Conservation (phyloP, 1,140 invertebrate genomes). For the Heliothis subflexa region DNA sequence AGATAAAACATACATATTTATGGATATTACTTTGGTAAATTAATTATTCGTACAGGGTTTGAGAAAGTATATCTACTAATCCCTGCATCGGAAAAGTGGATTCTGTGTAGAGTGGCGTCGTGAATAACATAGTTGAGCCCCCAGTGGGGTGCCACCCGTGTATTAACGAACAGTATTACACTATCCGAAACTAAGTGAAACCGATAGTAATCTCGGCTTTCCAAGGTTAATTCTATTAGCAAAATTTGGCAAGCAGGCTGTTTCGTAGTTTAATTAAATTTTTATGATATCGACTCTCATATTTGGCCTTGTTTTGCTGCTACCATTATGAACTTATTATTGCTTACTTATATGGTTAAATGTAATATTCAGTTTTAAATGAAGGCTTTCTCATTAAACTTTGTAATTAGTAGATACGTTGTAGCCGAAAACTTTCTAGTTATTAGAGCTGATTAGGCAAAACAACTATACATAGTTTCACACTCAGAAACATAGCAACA, state of each 20-base stretch:
- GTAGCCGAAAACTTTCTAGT: too few relatives aligned
- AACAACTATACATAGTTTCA: background rate
- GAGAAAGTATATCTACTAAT: conserved; percentile 45
- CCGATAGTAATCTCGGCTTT: conserved; percentile 43
- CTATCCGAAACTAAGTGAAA: conserved; percentile 44
- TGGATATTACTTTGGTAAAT: conserved; percentile 44
- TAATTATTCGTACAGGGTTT: conserved; percentile 46
- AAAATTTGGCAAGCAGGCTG: conserved; percentile 13
- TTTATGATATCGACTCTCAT: background rate
- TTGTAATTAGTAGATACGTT: too few relatives aligned
- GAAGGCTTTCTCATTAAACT: too few relatives aligned
- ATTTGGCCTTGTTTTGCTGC: background rate
- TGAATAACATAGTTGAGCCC: conserved; percentile 38
- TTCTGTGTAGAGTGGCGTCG: conserved; percentile 26
- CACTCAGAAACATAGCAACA: conserved; percentile 5
- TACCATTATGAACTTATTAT: background rate
- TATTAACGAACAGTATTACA: conserved; percentile 33
- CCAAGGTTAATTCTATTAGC: conserved; percentile 40
- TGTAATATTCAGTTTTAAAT: too few relatives aligned
- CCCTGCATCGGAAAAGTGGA: conserved; percentile 39
- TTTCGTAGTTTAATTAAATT: conserved; percentile 26
- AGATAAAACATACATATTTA: conserved; percentile 48
- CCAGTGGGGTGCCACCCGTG: conserved; percentile 24
- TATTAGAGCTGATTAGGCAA: too few relatives aligned
- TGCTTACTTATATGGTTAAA: too few relatives aligned